Base-by-base conservation (phyloP, 2,113 vertebrate genomes). In the Rattus rattus region DNA sequence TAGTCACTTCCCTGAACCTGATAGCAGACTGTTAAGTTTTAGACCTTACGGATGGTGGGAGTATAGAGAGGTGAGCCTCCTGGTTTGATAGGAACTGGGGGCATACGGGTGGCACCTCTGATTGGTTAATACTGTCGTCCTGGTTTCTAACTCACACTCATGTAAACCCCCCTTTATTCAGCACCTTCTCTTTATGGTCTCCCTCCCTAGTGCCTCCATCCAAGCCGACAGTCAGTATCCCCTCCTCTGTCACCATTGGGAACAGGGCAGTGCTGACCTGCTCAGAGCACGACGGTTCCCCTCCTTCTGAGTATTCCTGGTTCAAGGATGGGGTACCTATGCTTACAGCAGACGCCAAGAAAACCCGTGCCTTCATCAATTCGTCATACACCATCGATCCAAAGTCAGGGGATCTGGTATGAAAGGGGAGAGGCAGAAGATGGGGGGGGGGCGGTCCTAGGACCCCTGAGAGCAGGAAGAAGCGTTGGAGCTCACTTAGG, bases 361-460 rank as follows among this genome's bases (percentile, higher is more conserved):
- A 11, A 97, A 99, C 79, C 96, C 97, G 90, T 0, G 98, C 98
- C 95, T 99, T 99, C 95, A 94, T 91, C 63, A 99, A 99, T 97
- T 99, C 99, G 16, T 99, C 99, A 72, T 99, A 99, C 97, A 98
- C 85, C 59, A 98, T 99, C 43, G 98, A 99, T 91, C 24, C 96
- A 0, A 91, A 98, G 94, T 98, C 99, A 0, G 99, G 99, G 36
- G 98, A 99, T 36, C 98, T 99, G 99, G 99, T 99, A 98, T 63
- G 98, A 0, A 20, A 5, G 22, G 43, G 49, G 52, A 8, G 12
- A 59, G 33, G 17, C 63, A 24, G 30, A 52, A 14, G 69, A 59
- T 49, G 65, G 16, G n/a, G 28, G 24, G 24, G 56, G 56, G 36
- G 0, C 17, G 1, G 26, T 26, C 26, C 19, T 1, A 30, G 77